Evolutionary conservation across 2,888 invertebrate genomes (phyloP).

Genomic region (Abscondita cerata): DNA sequence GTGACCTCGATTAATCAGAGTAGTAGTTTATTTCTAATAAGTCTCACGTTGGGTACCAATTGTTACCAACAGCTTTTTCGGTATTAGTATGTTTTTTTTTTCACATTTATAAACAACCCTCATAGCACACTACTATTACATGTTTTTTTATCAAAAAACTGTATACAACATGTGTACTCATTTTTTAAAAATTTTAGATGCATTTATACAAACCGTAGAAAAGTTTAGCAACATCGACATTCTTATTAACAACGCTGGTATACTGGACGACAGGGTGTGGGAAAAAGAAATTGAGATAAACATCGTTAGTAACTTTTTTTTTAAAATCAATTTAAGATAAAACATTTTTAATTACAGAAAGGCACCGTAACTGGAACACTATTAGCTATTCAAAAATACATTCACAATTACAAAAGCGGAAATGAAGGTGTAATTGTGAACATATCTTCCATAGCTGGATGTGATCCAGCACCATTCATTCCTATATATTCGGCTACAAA

Average conservation of each 20-base stretch:
- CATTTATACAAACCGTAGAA: not conserved
- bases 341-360: not conserved
- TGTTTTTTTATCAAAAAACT: not conserved
- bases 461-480: not conserved
- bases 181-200: not conserved
- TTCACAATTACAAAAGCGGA: not conserved
- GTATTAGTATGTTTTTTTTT: too few species aligned
- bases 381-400: not conserved
- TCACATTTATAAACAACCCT: too few species aligned
- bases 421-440: not conserved
- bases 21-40: too few species aligned
- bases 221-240: not conserved
- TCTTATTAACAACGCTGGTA: not conserved
- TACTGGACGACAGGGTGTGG: not conserved
- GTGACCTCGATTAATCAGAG: too few species aligned
- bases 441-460: not conserved
- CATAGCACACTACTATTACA: too few species aligned
- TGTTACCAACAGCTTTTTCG: too few species aligned
- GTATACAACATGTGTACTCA: not conserved
- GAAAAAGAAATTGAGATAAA: not conserved
- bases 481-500: not conserved
- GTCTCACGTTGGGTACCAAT: too few species aligned
- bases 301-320: not conserved
- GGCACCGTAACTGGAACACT: not conserved
- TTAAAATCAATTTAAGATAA: not conserved